Evolutionary conservation across 2,113 vertebrate species (phyloP).

Genomic region (Zosterops lateralis): DNA sequence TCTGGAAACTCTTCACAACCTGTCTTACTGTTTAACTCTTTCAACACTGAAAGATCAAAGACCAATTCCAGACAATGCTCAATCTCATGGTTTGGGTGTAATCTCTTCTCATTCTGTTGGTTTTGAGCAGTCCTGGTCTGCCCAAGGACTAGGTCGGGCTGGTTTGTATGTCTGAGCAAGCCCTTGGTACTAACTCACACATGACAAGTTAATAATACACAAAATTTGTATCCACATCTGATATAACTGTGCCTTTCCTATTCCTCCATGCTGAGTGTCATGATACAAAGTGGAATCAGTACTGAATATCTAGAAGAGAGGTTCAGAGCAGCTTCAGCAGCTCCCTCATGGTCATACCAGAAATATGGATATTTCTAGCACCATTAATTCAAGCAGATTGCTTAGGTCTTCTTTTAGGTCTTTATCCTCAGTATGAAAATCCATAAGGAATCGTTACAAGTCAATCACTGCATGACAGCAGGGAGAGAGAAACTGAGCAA

Average conservation of each 20-base stretch:
- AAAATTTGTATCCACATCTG: not conserved
- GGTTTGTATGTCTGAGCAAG: not conserved
- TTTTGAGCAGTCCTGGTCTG: not conserved
- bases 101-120: not conserved
- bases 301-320: not conserved
- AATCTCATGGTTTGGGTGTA: not conserved
- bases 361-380: not conserved
- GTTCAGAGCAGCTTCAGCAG: not conserved
- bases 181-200: not conserved
- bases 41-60: not conserved
- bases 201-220: not conserved
- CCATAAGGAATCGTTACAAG: not conserved
- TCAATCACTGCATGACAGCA: not conserved
- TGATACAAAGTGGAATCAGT: not conserved
- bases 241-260: not conserved
- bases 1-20: not conserved
- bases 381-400: not conserved
- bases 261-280: not conserved
- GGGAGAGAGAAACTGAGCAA: not conserved
- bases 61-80: fast-evolving
- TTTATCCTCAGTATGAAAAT: not conserved
- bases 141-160: not conserved
- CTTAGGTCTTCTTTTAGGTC: not conserved
- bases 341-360: not conserved
- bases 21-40: not conserved